Base-by-base conservation (phyloP, 2,888 invertebrate species). In the Falcaria lacertinaria region DNA sequence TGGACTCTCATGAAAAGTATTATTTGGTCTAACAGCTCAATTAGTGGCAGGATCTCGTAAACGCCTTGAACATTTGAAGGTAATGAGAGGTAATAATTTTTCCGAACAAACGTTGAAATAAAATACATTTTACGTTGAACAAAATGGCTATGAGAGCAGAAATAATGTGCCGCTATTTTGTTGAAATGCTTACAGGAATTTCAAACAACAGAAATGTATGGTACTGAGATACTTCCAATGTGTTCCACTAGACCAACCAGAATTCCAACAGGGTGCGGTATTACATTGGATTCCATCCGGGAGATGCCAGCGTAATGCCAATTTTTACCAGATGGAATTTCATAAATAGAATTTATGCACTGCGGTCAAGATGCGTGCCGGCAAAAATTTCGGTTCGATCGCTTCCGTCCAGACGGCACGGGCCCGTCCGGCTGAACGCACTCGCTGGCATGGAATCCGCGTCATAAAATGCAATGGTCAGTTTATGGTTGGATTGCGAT, bases 361-460 rank as follows among this genome's bases (percentile, higher is more conserved):
- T 55, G 55, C 45, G 59, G 57, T 64, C 60, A 69, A 67, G 67
- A 65, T 61, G 65, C 64, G 69, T 62, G 54, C 48, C 34, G 45
- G 61, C 50, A 54, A 49, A 56, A 42, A 55, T 63, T 45, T 48
- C 38, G 47, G 28, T 11, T 41, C 32, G 37, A 36, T 4, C 17
- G 32, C 34, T 13, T 62, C 54, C 58, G 41, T 56, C 60, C 60
- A 54, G 57, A 53, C 50, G 52, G 44, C 39, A 25, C 45, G 41
- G 44, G 50, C 37, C 16, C 13, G 22, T 25, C 37, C 36, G 37
- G 15, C 16, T 15, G 37, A 36, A n/a, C 14, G 15, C 14, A 1
- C 37, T 15, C 22, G 37, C 22, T 11, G 37, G 22, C 22, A 37
- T 37, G 37, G 37, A 15, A 37, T 37, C 22, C 22, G 15, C 37